A percentile compares a stretch with the other conserved stretches of the same genome.
Conservation (phyloP, 2,113 vertebrate genomes). For the Naja naja region DNA sequence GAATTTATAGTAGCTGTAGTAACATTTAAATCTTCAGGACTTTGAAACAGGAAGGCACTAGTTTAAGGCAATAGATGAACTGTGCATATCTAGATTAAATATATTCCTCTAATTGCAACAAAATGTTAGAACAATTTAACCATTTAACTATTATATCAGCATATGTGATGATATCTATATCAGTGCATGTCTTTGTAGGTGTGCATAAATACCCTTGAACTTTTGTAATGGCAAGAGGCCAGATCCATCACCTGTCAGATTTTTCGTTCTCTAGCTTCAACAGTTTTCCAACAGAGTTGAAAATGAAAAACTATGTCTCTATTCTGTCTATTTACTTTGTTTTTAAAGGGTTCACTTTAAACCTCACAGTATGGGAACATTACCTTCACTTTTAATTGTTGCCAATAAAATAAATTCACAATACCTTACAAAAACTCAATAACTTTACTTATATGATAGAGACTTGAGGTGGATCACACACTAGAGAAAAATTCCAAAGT, state of each 20-base stretch:
- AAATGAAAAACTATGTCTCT: background rate
- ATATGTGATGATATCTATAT: background rate
- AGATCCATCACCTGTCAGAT: background rate
- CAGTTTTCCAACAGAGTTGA: background rate
- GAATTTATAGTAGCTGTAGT: constrained; percentile 51
- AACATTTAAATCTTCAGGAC: constrained; percentile 46
- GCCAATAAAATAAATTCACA: background rate
- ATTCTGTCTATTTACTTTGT: background rate
- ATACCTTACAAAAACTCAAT: background rate
- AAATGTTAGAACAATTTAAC: constrained; percentile 43
- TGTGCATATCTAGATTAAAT: constrained; percentile 28
- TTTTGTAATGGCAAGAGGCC: background rate
- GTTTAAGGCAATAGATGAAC: constrained; percentile 48
- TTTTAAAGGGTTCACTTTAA: background rate
- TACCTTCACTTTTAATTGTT: background rate
- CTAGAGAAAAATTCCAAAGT: background rate
- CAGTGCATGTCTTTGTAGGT: background rate
- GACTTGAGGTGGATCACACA: background rate
- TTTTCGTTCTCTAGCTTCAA: background rate
- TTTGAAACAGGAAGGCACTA: constrained; percentile 37
- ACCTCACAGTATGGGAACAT: background rate
- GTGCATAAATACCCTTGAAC: background rate
- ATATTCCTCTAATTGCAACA: constrained; percentile 42
- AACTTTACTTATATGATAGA: background rate
- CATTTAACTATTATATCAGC: constrained; percentile 45